Conservation (phyloP, 2,888 invertebrate genomes). For the Heterodera filipjevi region DNA sequence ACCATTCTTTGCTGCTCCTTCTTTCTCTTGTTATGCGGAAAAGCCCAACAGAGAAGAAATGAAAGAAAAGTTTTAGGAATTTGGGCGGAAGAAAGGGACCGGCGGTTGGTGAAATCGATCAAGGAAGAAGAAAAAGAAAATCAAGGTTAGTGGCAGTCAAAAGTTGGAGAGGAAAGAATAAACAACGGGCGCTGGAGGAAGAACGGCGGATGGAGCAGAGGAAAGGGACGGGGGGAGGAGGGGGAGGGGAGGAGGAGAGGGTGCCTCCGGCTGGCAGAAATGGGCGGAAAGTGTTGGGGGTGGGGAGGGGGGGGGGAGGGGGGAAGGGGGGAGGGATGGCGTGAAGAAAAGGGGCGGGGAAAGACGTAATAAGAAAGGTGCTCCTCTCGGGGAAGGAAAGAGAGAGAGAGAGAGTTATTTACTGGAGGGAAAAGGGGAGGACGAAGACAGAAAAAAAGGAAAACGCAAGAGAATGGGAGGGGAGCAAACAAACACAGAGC, state of each 20-base stretch:
- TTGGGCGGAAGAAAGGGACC: neutral
- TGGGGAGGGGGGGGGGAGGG: neutral
- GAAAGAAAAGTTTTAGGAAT: neutral
- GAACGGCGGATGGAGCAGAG: neutral
- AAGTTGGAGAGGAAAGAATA: neutral
- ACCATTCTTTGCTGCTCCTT: neutral
- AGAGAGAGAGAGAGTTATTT: neutral
- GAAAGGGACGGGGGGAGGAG: neutral
- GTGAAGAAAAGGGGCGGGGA: neutral
- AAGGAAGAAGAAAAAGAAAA: neutral
- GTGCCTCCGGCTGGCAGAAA: neutral
- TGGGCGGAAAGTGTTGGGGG: neutral
- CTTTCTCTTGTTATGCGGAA: neutral
- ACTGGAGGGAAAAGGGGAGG: neutral
- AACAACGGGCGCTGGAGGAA: neutral
- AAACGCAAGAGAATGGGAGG: neutral
- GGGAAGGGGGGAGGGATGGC: neutral
- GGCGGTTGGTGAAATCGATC: neutral
- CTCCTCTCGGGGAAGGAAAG: neutral
- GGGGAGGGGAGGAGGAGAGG: neutral
- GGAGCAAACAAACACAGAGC: neutral
- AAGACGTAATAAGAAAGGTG: neutral
- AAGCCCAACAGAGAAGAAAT: neutral
- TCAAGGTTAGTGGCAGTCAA: constrained; percentile 7
- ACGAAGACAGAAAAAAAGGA: neutral